phyloP scores from a whole-genome alignment of 2,113 vertebrate species.

The Carlito syrichta region DNA sequence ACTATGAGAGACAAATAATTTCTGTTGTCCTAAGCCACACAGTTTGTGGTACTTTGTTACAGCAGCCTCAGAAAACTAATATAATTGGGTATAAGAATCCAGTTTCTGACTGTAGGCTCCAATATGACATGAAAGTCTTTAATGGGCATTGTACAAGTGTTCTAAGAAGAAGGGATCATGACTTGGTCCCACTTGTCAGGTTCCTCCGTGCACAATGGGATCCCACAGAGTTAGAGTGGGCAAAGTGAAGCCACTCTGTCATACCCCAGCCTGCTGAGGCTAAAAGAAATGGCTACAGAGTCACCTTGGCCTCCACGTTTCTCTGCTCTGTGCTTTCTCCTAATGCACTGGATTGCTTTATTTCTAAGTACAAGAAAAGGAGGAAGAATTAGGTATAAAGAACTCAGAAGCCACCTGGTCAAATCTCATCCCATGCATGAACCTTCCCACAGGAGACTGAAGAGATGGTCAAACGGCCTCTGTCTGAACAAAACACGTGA shows the following conservation, averaged over 20 bases:
- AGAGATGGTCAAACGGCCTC: neutral
- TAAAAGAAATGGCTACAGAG: neutral
- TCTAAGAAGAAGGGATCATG: fast-evolving
- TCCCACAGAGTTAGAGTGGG: fast-evolving
- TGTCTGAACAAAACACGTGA: neutral
- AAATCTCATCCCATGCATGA: neutral
- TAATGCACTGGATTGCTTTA: neutral
- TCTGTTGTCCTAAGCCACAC: neutral
- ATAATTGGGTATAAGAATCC: neutral
- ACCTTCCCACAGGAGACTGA: neutral
- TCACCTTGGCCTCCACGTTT: neutral
- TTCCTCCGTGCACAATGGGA: fast-evolving
- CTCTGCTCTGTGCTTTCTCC: neutral
- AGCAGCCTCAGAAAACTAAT: neutral
- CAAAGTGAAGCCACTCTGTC: neutral
- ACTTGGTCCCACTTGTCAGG: neutral
- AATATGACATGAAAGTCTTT: fast-evolving
- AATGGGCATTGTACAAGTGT: too few relatives aligned
- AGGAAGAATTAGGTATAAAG: neutral
- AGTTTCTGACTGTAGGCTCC: neutral
- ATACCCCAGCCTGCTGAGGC: neutral
- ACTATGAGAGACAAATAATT: neutral
- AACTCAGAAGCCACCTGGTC: neutral
- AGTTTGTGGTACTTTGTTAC: neutral
- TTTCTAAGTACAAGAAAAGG: neutral